Evolutionary conservation across 2,113 vertebrate genomes (phyloP).

Genomic region (Pholis gunnellus): DNA sequence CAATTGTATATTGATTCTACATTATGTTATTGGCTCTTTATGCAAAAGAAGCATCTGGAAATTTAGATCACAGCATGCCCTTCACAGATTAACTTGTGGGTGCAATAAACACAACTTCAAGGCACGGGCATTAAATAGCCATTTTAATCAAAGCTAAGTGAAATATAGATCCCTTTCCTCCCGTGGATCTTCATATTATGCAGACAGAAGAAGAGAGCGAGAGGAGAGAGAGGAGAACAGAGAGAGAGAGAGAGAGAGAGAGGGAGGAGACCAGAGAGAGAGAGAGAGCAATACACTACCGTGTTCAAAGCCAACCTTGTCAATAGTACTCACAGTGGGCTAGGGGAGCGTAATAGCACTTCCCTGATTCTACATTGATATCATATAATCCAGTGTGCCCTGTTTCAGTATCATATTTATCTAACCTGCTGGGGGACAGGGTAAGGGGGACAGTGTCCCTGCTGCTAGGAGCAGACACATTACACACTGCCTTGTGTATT

Average conservation of each 20-base stretch:
- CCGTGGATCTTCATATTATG: conserved; percentile 58
- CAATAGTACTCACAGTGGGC: conserved; percentile 87
- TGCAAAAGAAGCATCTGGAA: conserved; percentile 25
- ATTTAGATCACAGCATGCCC: conserved; percentile 51
- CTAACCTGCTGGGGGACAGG: conserved; percentile 96
- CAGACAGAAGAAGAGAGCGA: conserved; percentile 23
- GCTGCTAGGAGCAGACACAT: conserved; percentile 93
- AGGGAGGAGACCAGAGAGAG: conserved; percentile 9
- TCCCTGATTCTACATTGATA: conserved; percentile 91
- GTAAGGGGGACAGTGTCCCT: conserved; percentile 89
- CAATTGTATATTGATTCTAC: conserved; percentile 48
- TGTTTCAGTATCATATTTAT: conserved; percentile 97
- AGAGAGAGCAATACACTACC: conserved; percentile 65
- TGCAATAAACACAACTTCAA: conserved; percentile 57
- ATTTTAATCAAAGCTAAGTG: conserved; percentile 68
- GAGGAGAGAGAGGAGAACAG: conserved; percentile 30
- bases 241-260: conserved; percentile 36
- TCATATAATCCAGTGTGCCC: conserved; percentile 92
- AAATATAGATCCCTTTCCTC: conserved; percentile 65
- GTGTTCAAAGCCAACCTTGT: conserved; percentile 85
- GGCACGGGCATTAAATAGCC: conserved; percentile 45
- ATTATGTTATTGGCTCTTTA: conserved; percentile 49
- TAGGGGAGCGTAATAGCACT: conserved; percentile 83
- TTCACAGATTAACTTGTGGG: conserved; percentile 47
- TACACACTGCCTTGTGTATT: conserved; percentile 93